Evolutionary conservation across 2,888 invertebrate species (phyloP).

Genomic region (Erebia epiphron): DNA sequence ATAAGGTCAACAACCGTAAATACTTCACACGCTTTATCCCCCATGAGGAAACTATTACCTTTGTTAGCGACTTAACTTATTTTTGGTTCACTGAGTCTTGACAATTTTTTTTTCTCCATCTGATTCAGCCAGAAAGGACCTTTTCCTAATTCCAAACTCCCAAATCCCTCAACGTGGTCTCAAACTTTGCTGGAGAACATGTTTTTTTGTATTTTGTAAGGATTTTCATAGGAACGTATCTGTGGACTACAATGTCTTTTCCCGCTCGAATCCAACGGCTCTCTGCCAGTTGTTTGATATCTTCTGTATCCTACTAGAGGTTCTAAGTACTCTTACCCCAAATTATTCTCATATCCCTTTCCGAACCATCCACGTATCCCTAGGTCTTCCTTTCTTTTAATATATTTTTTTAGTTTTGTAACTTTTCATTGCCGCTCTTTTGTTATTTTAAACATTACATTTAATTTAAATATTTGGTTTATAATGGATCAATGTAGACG

Average conservation of each 20-base stretch:
- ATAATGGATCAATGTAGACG: not conserved
- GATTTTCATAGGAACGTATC: too few relatives aligned
- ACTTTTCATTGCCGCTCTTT: not conserved
- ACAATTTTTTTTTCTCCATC: not conserved
- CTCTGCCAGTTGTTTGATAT: too few relatives aligned
- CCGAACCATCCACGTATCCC: not conserved
- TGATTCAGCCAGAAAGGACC: not conserved
- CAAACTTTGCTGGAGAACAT: too few relatives aligned
- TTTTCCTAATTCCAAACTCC: not conserved
- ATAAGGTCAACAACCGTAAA: conserved; percentile 24
- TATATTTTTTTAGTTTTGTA: not conserved
- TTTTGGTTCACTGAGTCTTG: not conserved
- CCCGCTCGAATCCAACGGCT: too few relatives aligned
- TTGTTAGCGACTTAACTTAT: not conserved
- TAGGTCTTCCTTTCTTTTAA: not conserved
- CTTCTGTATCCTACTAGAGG: too few relatives aligned
- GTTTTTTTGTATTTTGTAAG: too few relatives aligned
- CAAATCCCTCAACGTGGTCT: not conserved
- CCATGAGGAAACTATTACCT: not conserved
- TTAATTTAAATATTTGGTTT: not conserved
- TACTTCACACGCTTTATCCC: conserved; percentile 17
- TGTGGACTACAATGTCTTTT: too few relatives aligned
- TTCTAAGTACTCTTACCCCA: too few relatives aligned
- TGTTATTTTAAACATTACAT: not conserved
- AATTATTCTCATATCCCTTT: not conserved